Evolutionary conservation across 2,888 invertebrate species (phyloP).

Genomic region (Chirona hameri): DNA sequence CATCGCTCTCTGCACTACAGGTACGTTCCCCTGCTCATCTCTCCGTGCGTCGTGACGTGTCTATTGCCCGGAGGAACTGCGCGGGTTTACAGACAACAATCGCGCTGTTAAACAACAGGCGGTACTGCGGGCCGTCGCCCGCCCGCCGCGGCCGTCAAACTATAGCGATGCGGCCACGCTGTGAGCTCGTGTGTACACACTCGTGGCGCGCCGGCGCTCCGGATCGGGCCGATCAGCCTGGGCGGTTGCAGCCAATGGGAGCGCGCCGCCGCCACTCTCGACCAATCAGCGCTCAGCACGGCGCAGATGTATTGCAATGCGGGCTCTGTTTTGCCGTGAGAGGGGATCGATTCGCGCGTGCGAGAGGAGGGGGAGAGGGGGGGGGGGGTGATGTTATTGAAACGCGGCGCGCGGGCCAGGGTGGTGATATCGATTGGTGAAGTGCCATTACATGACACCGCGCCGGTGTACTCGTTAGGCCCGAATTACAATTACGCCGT

Average conservation of each 20-base stretch:
- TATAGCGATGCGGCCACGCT: no score
- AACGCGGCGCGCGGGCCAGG: background rate
- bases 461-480: background rate
- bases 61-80: no score
- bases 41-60: no score
- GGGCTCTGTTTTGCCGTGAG: background rate
- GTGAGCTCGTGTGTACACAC: background rate
- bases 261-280: background rate
- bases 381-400: background rate
- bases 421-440: background rate
- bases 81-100: no score
- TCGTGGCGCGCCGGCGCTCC: background rate
- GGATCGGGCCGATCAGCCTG: background rate
- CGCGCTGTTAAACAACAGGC: no score
- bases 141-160: no score
- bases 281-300: background rate
- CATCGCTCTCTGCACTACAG: constrained; percentile 48
- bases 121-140: no score
- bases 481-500: background rate
- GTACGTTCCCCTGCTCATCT: constrained; percentile 41
- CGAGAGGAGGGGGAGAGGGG: background rate
- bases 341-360: background rate
- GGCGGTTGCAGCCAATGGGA: constrained; percentile 22
- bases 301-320: constrained; percentile 28
- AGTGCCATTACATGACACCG: constrained; percentile 6